These are phyloP conservation scores for Penaeus indicus DNA, from an alignment of 1,140 invertebrate species.

Conservation along the genomic window DNA sequence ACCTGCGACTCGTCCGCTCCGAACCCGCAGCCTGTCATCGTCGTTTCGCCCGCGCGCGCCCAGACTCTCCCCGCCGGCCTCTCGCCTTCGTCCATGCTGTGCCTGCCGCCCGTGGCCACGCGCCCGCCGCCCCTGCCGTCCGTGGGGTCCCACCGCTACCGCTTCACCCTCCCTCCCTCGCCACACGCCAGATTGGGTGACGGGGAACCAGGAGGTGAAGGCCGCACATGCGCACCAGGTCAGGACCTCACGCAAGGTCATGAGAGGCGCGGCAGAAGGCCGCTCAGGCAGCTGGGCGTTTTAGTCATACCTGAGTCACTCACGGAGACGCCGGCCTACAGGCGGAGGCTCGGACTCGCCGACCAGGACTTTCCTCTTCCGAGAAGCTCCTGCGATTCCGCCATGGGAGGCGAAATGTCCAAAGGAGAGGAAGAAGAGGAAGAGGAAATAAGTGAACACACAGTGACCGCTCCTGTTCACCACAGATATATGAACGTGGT, in stretches of 20 bases:
- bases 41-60: too few relatives aligned
- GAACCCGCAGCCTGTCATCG: background rate
- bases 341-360: background rate
- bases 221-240: background rate
- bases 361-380: background rate
- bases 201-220: background rate
- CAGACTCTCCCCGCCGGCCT: too few relatives aligned
- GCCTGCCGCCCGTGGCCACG: too few relatives aligned
- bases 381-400: background rate
- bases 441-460: too few relatives aligned
- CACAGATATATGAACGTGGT: too few relatives aligned
- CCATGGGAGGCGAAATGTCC: background rate
- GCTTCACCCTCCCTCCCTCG: too few relatives aligned
- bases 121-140: too few relatives aligned
- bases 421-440: too few relatives aligned
- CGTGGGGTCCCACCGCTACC: too few relatives aligned
- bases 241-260: slow-evolving; percentile 1
- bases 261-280: background rate
- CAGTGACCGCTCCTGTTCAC: too few relatives aligned
- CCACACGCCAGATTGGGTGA: background rate
- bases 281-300: slow-evolving; percentile 5
- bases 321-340: slow-evolving; percentile 5
- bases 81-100: too few relatives aligned
- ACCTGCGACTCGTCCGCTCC: background rate
- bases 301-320: slow-evolving; percentile 36